Evolutionary conservation across 1,140 invertebrate species (phyloP).

Genomic region (Cataglyphis hispanica): DNA sequence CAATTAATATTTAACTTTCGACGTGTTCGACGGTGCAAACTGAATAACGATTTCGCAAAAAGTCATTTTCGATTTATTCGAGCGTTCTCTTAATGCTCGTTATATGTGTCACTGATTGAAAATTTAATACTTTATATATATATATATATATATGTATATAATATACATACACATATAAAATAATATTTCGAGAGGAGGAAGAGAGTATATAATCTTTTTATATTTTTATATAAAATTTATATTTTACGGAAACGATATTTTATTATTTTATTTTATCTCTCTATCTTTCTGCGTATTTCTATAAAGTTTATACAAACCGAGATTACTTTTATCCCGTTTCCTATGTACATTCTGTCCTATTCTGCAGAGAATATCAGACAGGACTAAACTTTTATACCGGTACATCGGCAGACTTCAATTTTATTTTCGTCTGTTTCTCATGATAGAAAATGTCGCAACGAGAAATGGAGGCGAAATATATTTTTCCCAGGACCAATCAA

Average conservation of each 20-base stretch:
- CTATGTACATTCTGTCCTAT: slow-evolving; percentile 6
- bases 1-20: slow-evolving; percentile 36
- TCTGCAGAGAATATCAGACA: slow-evolving; percentile 53
- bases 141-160: neutral
- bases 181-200: slow-evolving; percentile 16
- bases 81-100: slow-evolving; percentile 27
- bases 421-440: slow-evolving; percentile 53
- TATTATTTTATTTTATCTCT: neutral
- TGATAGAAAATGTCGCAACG: slow-evolving; percentile 49
- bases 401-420: slow-evolving; percentile 55
- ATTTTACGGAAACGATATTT: neutral
- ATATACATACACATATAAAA: neutral
- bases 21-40: slow-evolving; percentile 13
- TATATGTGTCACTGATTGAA: neutral
- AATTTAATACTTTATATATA: slow-evolving; percentile 21
- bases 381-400: slow-evolving; percentile 45
- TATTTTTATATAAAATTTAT: slow-evolving; percentile 16
- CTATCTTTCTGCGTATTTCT: slow-evolving; percentile 5
- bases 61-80: slow-evolving; percentile 1
- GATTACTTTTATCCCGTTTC: slow-evolving; percentile 20
- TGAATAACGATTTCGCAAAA: slow-evolving; percentile 18
- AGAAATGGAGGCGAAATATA: slow-evolving; percentile 51
- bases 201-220: neutral
- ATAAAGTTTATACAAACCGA: slow-evolving; percentile 21
- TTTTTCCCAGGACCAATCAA: slow-evolving; percentile 51